These are phyloP conservation scores for Thamnophis elegans DNA, from an alignment of 2,797 vertebrate genomes.

Conservation along the genomic window DNA sequence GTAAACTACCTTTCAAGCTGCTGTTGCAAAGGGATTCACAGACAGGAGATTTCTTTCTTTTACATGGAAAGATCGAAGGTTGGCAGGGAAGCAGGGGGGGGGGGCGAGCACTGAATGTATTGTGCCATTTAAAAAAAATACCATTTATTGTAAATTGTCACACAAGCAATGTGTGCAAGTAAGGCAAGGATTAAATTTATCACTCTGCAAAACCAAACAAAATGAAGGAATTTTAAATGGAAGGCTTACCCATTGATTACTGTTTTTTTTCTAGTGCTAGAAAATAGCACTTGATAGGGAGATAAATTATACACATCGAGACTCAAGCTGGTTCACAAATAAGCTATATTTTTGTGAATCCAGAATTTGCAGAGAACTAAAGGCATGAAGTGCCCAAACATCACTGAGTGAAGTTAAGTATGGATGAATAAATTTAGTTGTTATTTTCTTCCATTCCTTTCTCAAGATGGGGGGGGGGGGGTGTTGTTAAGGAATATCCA, in stretches of 20 bases:
- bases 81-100: slow-evolving; percentile 48
- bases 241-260: slow-evolving; percentile 9
- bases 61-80: slow-evolving; percentile 60
- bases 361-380: not conserved
- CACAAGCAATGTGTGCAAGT: slow-evolving; percentile 48
- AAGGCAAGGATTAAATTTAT: slow-evolving; percentile 45
- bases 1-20: slow-evolving; percentile 68
- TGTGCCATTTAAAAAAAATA: slow-evolving; percentile 49
- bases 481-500: not conserved
- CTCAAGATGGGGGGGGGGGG: not conserved
- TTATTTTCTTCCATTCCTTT: not conserved
- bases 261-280: not conserved
- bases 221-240: slow-evolving; percentile 48
- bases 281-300: not conserved
- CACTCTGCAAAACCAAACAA: slow-evolving; percentile 24
- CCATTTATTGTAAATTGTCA: slow-evolving; percentile 60
- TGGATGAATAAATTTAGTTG: not conserved
- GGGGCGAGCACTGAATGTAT: slow-evolving; percentile 22
- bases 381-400: not conserved
- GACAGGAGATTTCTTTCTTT: slow-evolving; percentile 50
- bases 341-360: not conserved
- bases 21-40: not conserved
- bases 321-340: not conserved
- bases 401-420: not conserved
- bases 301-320: not conserved